Evolutionary conservation across 2,888 invertebrate species (phyloP), one percentile per base, ranked within the genome.

Genomic region (Temnothorax rugatulus): DNA sequence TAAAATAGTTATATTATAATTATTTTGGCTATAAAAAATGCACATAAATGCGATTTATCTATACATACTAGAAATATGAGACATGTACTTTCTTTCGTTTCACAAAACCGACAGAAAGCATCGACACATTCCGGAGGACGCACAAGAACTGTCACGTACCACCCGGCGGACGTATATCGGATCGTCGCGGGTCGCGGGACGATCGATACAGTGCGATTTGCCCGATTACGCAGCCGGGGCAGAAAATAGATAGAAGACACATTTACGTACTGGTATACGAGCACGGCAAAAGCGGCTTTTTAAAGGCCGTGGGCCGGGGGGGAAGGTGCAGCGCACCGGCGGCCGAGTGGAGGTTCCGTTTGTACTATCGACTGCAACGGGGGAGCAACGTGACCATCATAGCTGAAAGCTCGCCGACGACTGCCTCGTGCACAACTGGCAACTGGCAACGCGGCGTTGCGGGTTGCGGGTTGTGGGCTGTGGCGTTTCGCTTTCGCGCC

Each of bases 341-440:
- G 29, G 5, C 41, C n/a, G 47, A 7, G 4, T 61, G 38, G 25
- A 1, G 21, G 15, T 66, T 41, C n/a, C 52, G 64, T 54, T 66
- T 29, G 15, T 29, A 5, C 11, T 64, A n/a, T 2, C 41, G 29
- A 4, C 7, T 25, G 38, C 44, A 34, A 34, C 29, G n/a, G 1
- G 75, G n/a, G 25, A 64, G 11, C 21, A 50, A 15, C 34, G 69
- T n/a, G 29, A 54, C 52, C 29, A 29, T 54, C 44, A 68, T 52
- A 50, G n/a, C 41, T 44, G 68, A 57, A 34, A 77, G 69, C 54
- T 54, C 54, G 34, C 29, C 54, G 29, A 68, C n/a, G 41, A 77
- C 77, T 68, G 77, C 7, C 4, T 18, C 44, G 7, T 15, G 47
- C 15, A 47, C 47, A 38, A 38, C 38, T 38, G 38, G 1, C 5